Evolutionary conservation across 2,888 invertebrate genomes (phyloP).

Genomic region (Steinernema scapterisci): DNA sequence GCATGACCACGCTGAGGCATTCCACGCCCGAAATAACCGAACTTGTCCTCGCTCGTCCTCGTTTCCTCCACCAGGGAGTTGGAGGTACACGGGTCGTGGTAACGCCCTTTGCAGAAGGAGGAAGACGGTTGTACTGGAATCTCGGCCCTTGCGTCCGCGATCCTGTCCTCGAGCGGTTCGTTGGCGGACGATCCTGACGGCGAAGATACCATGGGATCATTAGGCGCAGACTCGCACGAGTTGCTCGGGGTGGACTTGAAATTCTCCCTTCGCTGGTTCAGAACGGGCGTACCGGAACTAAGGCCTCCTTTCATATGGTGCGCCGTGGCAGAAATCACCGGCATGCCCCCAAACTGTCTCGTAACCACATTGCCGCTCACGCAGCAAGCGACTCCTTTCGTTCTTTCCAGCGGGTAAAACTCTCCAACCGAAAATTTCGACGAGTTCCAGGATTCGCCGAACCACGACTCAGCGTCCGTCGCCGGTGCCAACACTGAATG

Average conservation of each 20-base stretch:
- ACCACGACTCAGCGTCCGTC: not conserved
- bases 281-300: constrained; percentile 36
- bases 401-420: constrained; percentile 16
- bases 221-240: not conserved
- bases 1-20: constrained; percentile 22
- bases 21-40: not conserved
- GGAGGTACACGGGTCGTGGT: constrained; percentile 22
- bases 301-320: constrained; percentile 32
- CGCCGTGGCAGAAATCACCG: constrained; percentile 4
- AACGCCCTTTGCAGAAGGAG: not conserved
- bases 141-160: not conserved
- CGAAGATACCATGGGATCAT: not conserved
- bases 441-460: constrained; percentile 17
- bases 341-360: constrained; percentile 26
- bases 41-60: not conserved
- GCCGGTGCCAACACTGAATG: not conserved
- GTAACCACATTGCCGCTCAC: not conserved
- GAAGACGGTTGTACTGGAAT: not conserved
- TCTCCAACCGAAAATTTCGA: constrained; percentile 3
- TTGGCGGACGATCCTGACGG: not conserved
- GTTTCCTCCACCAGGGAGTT: constrained; percentile 11
- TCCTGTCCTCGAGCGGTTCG: not conserved
- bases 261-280: constrained; percentile 9
- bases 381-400: constrained; percentile 15
- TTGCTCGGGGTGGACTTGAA: not conserved